Base-by-base conservation (phyloP, 2,888 invertebrate species). In the Drosophila prostipennis region DNA sequence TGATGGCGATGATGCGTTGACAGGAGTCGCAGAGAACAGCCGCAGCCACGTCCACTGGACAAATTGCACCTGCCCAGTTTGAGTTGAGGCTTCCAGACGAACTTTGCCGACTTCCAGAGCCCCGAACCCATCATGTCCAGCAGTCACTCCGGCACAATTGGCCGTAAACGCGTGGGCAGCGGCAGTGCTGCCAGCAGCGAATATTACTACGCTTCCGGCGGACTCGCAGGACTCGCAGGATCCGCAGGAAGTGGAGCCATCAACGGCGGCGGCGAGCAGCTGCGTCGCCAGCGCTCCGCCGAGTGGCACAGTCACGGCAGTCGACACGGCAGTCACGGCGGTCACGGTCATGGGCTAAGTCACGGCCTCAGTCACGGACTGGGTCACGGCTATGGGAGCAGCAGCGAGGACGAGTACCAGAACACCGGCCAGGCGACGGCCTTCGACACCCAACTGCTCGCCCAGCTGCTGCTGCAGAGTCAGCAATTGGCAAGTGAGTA, bases 401-500 rank as follows among this genome's bases (percentile, higher is more conserved):
- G 93, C 87, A 93, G 93, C 85, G 93, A 93, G 78, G 93, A 93
- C 75, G 94, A 94, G 84, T 93, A 93, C 80, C 92, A 92, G 79
- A 91, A 91, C 75, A 91, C 91, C 70, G 92, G 91, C 36, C 91
- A 90, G 69, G 86, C 91, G 36, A 90, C 91, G 48, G 90, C 91
- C 55, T 92, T 93, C 74, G 93, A 94, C 87, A 94, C 93, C 78
- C 93, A 93, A 82, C 92, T 94, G 76, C 91, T 94, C 87, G 94
- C 94, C 37, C 93, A 93, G 75, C 90, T 94, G 67, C 90, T 94
- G 71, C 92, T 93, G 65, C 93, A 94, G 89, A 94, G 93, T 83
- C 94, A 94, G 91, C 93, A 94, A 89, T 93, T 93, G 91, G 93
- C 93, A 88, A 93, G 93, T 94, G 88, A 93, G 93, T 93, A 46